Percentiles rank a stretch among this genome's conserved stretches.
These are phyloP conservation scores for Empis livida DNA, from an alignment of 2,888 invertebrate genomes.

Conservation along the genomic window DNA sequence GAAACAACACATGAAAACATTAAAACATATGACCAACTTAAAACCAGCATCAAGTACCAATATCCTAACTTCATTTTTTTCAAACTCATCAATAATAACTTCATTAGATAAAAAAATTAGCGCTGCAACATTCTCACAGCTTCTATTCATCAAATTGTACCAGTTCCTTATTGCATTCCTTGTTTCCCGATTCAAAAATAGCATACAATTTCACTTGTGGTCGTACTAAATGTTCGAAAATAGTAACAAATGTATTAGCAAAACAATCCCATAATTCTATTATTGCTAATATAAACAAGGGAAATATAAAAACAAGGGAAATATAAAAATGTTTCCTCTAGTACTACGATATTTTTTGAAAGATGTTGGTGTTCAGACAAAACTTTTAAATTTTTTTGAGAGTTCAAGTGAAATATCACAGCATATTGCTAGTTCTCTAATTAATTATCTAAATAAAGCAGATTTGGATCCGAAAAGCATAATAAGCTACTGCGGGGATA, in stretches of 20 bases:
- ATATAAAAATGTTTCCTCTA: background rate
- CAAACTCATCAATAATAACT: too few relatives aligned
- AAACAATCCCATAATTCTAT: background rate
- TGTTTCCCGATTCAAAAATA: conserved; percentile 1
- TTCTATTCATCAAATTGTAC: background rate
- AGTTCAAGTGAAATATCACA: background rate
- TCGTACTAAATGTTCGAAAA: background rate
- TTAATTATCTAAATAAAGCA: conserved; percentile 1
- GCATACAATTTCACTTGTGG: conserved; percentile 1
- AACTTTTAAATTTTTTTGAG: background rate
- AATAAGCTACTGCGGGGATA: conserved; percentile 4
- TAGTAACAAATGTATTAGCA: background rate
- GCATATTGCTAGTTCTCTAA: background rate
- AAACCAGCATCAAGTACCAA: background rate
- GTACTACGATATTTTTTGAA: conserved; percentile 1
- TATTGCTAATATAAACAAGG: background rate
- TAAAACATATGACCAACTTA: too few relatives aligned
- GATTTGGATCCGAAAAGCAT: background rate
- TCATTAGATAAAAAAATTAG: too few relatives aligned
- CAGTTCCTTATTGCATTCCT: background rate
- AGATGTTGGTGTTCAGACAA: background rate
- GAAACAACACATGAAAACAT: background rate
- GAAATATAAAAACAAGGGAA: background rate
- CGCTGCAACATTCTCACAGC: background rate
- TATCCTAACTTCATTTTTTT: background rate